Conservation (phyloP, 2,888 invertebrate genomes). For the Pyrrhosoma nymphula region DNA sequence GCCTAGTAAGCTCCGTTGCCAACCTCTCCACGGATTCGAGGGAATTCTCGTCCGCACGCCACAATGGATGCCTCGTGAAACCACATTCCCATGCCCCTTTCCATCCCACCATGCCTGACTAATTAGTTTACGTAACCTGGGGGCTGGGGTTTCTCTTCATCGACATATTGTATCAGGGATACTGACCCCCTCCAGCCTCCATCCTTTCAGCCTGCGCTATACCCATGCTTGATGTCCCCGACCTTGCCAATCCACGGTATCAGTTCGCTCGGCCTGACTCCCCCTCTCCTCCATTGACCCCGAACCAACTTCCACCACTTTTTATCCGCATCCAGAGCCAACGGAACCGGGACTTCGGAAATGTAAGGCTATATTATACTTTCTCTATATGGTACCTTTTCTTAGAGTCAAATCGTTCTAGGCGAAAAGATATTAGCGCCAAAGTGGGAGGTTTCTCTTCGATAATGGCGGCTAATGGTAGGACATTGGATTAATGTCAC, state of each 20-base stretch:
- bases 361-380: not conserved
- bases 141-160: not conserved
- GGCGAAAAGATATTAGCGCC: not conserved
- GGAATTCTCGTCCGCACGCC: not conserved
- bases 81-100: too few species aligned
- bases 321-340: not conserved
- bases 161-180: not conserved
- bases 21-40: not conserved
- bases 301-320: not conserved
- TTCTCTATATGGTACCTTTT: not conserved
- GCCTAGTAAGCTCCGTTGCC: not conserved
- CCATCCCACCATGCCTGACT: too few species aligned
- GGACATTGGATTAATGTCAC: not conserved
- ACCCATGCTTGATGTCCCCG: not conserved
- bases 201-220: not conserved
- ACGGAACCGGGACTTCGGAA: not conserved
- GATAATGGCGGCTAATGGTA: not conserved
- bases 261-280: not conserved
- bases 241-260: not conserved
- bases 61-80: not conserved
- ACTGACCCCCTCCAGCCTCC: not conserved
- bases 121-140: not conserved
- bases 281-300: slow-evolving; percentile 1
- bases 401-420: not conserved
- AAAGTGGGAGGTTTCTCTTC: not conserved